Percentiles rank a stretch among this genome's conserved stretches.
phyloP scores from a whole-genome alignment of 2,797 vertebrate species.

The Ctenopoma multispine region DNA sequence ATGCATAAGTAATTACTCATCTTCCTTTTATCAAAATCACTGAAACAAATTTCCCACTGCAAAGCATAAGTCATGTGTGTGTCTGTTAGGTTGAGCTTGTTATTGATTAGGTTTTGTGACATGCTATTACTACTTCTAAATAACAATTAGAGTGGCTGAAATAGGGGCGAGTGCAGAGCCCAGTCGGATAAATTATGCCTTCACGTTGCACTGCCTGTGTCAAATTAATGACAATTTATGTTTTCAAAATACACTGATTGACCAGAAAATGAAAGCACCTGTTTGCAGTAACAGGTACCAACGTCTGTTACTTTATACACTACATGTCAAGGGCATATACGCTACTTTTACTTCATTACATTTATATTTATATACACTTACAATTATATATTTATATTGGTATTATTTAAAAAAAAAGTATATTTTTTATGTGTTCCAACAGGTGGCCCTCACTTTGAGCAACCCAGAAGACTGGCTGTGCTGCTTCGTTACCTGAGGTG shows the following conservation, averaged over 20 bases:
- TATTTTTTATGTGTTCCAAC: no score
- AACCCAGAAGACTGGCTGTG: no score
- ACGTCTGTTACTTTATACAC: neutral
- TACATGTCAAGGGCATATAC: neutral
- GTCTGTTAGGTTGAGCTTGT: constrained; percentile 50
- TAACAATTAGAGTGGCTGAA: constrained; percentile 74
- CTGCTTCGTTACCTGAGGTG: no score
- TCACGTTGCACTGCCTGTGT: constrained; percentile 50
- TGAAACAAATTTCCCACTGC: constrained; percentile 55
- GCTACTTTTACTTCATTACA: neutral
- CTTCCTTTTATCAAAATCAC: constrained; percentile 59
- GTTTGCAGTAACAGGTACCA: constrained; percentile 31
- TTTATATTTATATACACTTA: no score
- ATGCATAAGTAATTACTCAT: constrained; percentile 71
- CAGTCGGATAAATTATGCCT: constrained; percentile 60
- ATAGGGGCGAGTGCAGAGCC: constrained; percentile 47
- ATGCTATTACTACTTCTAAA: constrained; percentile 69
- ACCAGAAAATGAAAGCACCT: constrained; percentile 57
- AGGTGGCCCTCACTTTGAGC: no score
- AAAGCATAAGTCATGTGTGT: constrained; percentile 37
- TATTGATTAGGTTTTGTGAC: constrained; percentile 77
- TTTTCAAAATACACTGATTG: constrained; percentile 39
- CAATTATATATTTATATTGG: no score
- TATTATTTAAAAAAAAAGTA: no score
- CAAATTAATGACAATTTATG: constrained; percentile 71